Conservation (phyloP, 2,888 invertebrate genomes). For the Chrysolina oricalcia region DNA sequence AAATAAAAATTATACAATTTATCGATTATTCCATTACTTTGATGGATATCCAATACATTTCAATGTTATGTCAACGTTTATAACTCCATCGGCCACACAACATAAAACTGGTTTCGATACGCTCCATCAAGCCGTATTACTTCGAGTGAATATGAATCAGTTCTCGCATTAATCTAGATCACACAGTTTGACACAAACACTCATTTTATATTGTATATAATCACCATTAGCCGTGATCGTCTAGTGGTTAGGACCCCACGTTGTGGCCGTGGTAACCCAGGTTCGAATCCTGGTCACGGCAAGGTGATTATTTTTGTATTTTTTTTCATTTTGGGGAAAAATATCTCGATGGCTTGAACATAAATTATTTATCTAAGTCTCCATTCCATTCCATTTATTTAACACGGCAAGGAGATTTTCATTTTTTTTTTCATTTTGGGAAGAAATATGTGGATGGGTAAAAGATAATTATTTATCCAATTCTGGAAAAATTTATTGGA, state of each 20-base stretch:
- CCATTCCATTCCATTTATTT: no score
- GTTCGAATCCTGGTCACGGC: slow-evolving; percentile 77
- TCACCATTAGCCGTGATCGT: slow-evolving; percentile 67
- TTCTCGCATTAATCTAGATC: background rate
- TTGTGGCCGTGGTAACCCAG: slow-evolving; percentile 78
- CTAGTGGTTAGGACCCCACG: slow-evolving; percentile 73
- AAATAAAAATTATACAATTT: no score
- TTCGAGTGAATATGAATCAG: no score
- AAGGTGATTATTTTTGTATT: slow-evolving; percentile 56
- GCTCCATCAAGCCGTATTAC: background rate
- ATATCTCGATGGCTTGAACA: no score
- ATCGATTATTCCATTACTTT: background rate
- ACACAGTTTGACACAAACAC: background rate
- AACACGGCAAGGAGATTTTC: no score
- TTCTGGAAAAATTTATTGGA: no score
- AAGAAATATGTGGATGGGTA: no score
- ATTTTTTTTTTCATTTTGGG: no score
- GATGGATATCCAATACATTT: background rate
- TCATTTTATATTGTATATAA: background rate
- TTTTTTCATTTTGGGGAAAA: background rate
- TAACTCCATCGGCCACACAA: background rate
- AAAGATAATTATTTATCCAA: no score
- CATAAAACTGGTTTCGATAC: background rate
- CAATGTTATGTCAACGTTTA: background rate
- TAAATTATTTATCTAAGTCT: no score